Base-by-base conservation (phyloP, 2,113 vertebrate species). In the Apaloderma vittatum region DNA sequence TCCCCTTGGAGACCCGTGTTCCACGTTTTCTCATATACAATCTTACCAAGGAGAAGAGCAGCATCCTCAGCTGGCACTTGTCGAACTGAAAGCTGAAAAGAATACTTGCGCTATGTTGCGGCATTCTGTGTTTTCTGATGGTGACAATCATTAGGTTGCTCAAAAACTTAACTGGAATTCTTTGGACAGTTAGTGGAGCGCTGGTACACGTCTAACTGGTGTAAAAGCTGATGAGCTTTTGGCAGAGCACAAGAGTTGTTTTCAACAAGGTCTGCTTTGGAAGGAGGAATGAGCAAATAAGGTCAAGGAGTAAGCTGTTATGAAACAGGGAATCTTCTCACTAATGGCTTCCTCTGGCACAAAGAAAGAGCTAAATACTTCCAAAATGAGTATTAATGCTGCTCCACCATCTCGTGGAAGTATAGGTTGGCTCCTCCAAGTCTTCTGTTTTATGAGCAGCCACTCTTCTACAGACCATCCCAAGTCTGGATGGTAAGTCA, bases 71-170 rank as follows among this genome's bases (percentile, higher is more conserved):
- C 37, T 88, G 91, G 30, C n/a, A 12, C 30, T 11, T 3, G 21
- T n/a, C 43, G 46, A 74, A 24, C 43, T 62, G 54, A 62, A 34
- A 80, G 49, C 45, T 37, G 48, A 22, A 24, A 36, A 65, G 26
- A 45, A 73, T 8, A 5, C 27, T 66, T 15, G 2, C 8, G 2
- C 1, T 61, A 27, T 27, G 27, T 65, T 23, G 5, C 24, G 66
- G n/a, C 23, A 18, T 17, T 37, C 79, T 43, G 40, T 1, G 0
- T 17, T 2, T 67, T 63, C 32, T 6, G 7, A 2, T 21, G 46
- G 6, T 8, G 12, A 9, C 10, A 2, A 1, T 13, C 1, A 11
- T 66, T 57, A 1, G 1, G 6, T n/a, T 15, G 7, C 22, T 76
- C 23, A 40, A 3, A 61, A 82, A 15, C 10, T 3, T 54, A 40